phyloP scores from a whole-genome alignment of 2,888 invertebrate genomes.

The Hofmannophila pseudospretella region DNA sequence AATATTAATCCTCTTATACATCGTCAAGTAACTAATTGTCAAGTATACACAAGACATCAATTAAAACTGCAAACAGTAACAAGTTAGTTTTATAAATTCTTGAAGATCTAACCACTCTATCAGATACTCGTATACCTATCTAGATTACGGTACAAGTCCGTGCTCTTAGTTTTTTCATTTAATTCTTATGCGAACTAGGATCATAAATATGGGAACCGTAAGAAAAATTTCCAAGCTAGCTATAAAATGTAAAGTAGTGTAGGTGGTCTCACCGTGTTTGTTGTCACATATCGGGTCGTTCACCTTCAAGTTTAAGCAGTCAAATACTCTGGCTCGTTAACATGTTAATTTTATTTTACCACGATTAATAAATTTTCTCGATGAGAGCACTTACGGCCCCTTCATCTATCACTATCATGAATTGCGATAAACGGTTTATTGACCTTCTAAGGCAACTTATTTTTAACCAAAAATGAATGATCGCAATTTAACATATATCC shows the following conservation, averaged over 20 bases:
- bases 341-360: background rate
- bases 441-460: background rate
- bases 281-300: slow-evolving; percentile 15
- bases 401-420: slow-evolving; percentile 5
- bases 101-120: slow-evolving; percentile 1
- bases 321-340: slow-evolving; percentile 6
- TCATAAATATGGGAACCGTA: slow-evolving; percentile 21
- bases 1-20: no score
- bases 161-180: background rate
- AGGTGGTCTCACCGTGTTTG: slow-evolving; percentile 13
- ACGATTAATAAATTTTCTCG: background rate
- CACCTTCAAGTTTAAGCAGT: slow-evolving; percentile 11
- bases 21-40: no score
- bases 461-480: no score
- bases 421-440: slow-evolving; percentile 6
- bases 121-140: no score
- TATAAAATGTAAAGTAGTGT: slow-evolving; percentile 23
- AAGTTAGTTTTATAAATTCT: no score
- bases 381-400: slow-evolving; percentile 3
- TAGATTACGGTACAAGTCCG: background rate
- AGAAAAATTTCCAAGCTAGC: slow-evolving; percentile 20
- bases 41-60: no score
- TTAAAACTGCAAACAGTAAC: no score
- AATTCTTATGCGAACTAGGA: background rate
- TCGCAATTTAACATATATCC: no score